Evolutionary conservation across 2,113 vertebrate genomes (phyloP).

Genomic region (Onychostoma macrolepis): DNA sequence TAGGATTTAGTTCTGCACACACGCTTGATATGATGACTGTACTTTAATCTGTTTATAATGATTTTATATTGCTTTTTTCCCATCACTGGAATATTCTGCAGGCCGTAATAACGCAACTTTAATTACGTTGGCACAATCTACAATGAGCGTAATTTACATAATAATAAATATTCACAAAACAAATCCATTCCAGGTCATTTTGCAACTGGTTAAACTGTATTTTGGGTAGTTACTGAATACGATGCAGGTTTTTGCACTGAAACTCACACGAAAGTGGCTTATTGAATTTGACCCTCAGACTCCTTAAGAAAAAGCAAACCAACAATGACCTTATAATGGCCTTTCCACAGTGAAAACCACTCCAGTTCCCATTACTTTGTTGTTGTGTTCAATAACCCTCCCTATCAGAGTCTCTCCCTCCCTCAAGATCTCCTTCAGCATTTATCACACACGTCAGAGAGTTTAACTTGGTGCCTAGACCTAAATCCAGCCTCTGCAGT

Average conservation of each 20-base stretch:
- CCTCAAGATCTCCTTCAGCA: constrained; percentile 39
- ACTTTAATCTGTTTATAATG: neutral
- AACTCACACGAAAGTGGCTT: neutral
- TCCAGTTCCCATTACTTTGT: constrained; percentile 29
- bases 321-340: constrained; percentile 25
- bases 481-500: neutral
- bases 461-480: constrained; percentile 32
- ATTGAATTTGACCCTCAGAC: constrained; percentile 22
- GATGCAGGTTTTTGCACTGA: neutral
- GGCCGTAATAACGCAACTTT: neutral
- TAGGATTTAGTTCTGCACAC: no score
- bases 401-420: constrained; percentile 24
- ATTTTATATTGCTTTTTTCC: neutral
- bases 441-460: constrained; percentile 49
- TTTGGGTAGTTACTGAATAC: neutral
- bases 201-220: neutral
- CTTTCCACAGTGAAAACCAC: constrained; percentile 18
- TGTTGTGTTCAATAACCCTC: constrained; percentile 28
- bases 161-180: neutral
- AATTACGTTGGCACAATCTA: neutral
- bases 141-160: neutral
- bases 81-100: neutral
- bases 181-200: neutral
- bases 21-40: no score
- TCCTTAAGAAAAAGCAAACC: constrained; percentile 18